A percentile compares a stretch with the other conserved stretches of the same genome.
Conservation (phyloP, 2,888 invertebrate species). For the Coenonympha arcania region DNA sequence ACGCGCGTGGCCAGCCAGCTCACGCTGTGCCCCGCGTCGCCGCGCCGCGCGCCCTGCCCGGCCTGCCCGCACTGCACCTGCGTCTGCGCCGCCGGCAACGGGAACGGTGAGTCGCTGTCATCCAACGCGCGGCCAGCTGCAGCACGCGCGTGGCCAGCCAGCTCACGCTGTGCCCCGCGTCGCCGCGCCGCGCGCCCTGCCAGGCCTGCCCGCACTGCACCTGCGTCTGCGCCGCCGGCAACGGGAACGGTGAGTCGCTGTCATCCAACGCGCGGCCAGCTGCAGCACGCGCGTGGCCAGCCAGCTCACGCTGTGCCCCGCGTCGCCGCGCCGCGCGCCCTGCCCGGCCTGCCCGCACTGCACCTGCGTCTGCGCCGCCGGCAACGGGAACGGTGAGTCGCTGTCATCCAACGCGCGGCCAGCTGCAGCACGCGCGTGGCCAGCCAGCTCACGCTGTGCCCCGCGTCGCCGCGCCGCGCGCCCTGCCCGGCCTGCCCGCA, state of each 20-base stretch:
- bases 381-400: conserved; percentile 7
- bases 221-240: conserved; percentile 15
- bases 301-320: conserved; percentile 63
- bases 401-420: no score
- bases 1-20: conserved; percentile 50
- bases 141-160: conserved; percentile 46
- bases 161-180: conserved; percentile 62
- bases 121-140: conserved; percentile 31
- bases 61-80: conserved; percentile 33
- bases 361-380: conserved; percentile 24
- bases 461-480: conserved; percentile 50
- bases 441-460: conserved; percentile 62
- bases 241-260: conserved; percentile 7
- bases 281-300: conserved; percentile 41
- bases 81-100: conserved; percentile 6
- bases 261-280: no score
- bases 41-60: conserved; percentile 41
- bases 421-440: conserved; percentile 39
- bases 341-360: conserved; percentile 35
- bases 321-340: conserved; percentile 48
- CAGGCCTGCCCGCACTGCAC: conserved; percentile 33
- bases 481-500: conserved; percentile 37
- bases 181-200: conserved; percentile 47
- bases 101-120: no score
- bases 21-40: conserved; percentile 63